Evolutionary conservation across 1,140 invertebrate genomes (phyloP).

Genomic region (Dendrolimus kikuchii): DNA sequence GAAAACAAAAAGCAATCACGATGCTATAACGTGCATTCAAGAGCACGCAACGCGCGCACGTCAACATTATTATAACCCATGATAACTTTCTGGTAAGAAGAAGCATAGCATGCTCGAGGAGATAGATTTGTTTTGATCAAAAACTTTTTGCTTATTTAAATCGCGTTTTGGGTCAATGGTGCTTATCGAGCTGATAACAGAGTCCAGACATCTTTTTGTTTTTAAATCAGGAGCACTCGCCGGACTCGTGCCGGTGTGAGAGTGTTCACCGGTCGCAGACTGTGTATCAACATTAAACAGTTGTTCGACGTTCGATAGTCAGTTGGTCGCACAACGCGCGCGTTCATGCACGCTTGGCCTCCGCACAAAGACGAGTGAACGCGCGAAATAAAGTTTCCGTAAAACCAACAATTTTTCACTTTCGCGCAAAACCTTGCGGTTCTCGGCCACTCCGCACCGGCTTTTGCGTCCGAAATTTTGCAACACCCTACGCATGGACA

Average conservation of each 20-base stretch:
- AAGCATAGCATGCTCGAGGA: too few relatives aligned
- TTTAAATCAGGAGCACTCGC: constrained; percentile 20
- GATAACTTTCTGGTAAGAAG: too few relatives aligned
- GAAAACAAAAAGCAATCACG: too few relatives aligned
- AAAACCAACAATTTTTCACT: constrained; percentile 21
- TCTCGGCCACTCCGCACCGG: constrained; percentile 30
- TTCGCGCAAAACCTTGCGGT: constrained; percentile 27
- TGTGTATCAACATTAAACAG: too few relatives aligned
- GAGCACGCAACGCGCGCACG: too few relatives aligned
- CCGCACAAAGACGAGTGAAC: constrained; percentile 5
- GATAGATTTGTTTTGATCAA: too few relatives aligned
- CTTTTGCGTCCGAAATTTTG: constrained; percentile 43
- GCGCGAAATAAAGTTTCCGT: constrained; percentile 14
- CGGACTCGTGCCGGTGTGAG: constrained; percentile 12
- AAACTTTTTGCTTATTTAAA: too few relatives aligned
- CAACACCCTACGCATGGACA: constrained; percentile 28
- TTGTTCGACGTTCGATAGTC: background rate
- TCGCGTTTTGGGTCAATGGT: background rate
- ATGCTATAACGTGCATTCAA: too few relatives aligned
- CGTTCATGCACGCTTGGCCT: constrained; percentile 22
- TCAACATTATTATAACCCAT: too few relatives aligned
- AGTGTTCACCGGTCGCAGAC: constrained; percentile 3
- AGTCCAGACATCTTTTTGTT: constrained; percentile 20
- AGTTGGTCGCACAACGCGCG: constrained; percentile 30
- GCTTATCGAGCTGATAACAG: constrained; percentile 13